Evolutionary conservation across 2,888 invertebrate genomes (phyloP).

Genomic region (Lasioglossum morio): DNA sequence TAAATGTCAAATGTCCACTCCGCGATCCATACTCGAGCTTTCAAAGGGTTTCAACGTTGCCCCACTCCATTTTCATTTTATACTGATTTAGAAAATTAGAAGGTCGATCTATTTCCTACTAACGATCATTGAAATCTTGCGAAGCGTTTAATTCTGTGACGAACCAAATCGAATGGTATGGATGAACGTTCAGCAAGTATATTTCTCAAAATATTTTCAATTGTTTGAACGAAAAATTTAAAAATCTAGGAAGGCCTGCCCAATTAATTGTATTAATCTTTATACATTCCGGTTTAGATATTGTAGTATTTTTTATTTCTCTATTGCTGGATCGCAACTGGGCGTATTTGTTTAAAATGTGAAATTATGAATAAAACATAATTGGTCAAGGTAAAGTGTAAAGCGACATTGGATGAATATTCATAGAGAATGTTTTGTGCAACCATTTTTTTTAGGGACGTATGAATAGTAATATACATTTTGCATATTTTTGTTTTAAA

Average conservation of each 20-base stretch:
- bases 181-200: background rate
- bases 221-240: background rate
- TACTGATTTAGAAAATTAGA: slow-evolving; percentile 16
- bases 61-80: background rate
- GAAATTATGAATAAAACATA: background rate
- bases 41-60: slow-evolving; percentile 6
- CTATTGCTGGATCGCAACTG: background rate
- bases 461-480: background rate
- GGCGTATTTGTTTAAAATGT: background rate
- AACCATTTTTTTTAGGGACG: background rate
- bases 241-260: background rate
- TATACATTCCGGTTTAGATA: no score
- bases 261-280: no score
- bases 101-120: slow-evolving; percentile 17
- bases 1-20: slow-evolving; percentile 17
- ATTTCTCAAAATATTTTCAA: background rate
- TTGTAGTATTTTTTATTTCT: background rate
- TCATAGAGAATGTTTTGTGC: background rate
- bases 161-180: background rate
- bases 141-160: background rate
- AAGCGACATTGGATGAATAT: background rate
- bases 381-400: background rate
- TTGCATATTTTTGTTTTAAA: background rate
- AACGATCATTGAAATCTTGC: background rate
- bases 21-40: background rate